Evolutionary conservation across 2,113 vertebrate species (phyloP).

Genomic region (Bombycilla garrulus): DNA sequence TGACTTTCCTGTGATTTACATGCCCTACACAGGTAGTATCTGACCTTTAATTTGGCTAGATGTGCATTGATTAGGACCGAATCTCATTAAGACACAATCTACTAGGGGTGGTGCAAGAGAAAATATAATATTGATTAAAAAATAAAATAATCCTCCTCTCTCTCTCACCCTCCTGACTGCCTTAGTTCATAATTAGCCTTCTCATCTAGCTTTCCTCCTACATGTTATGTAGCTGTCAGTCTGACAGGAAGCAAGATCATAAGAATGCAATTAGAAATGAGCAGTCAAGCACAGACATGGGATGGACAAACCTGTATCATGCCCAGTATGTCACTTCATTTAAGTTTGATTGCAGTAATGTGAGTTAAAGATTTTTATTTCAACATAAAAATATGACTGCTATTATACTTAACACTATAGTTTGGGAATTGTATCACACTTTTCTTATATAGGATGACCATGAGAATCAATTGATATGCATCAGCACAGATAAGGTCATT

Average conservation of each 20-base stretch:
- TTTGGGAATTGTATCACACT: background rate
- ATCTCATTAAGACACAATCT: constrained; percentile 36
- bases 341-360: background rate
- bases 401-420: background rate
- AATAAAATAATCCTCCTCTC: constrained; percentile 35
- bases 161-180: background rate
- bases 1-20: background rate
- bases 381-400: background rate
- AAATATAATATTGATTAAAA: constrained; percentile 51
- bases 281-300: background rate
- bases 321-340: background rate
- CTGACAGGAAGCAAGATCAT: background rate
- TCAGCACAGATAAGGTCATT: background rate
- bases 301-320: background rate
- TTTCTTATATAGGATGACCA: background rate
- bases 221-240: background rate
- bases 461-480: background rate
- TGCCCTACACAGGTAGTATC: background rate
- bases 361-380: background rate
- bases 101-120: background rate
- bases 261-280: constrained; percentile 39
- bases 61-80: constrained; percentile 19
- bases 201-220: constrained; percentile 14
- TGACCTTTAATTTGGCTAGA: constrained; percentile 42
- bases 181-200: constrained; percentile 39